Evolutionary conservation across 1,140 invertebrate genomes (phyloP).

Genomic region (Plutomurus gul): DNA sequence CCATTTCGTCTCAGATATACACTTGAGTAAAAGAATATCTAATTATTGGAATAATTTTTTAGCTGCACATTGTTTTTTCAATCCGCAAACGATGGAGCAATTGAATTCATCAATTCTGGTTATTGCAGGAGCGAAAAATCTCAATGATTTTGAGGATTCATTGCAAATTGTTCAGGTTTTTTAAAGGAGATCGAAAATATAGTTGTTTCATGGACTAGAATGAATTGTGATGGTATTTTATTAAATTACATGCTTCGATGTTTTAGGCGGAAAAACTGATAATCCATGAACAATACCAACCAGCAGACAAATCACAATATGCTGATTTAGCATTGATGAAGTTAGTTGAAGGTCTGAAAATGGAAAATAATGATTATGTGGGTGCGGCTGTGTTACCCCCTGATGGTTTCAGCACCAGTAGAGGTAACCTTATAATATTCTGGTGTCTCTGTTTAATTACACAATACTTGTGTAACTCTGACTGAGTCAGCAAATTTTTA

Average conservation of each 20-base stretch:
- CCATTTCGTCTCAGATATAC: neutral
- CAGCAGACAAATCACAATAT: neutral
- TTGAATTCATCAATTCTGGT: neutral
- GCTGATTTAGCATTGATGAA: neutral
- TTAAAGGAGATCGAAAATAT: neutral
- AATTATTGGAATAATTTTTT: neutral
- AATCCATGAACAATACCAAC: neutral
- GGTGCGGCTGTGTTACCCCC: neutral
- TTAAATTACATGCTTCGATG: neutral
- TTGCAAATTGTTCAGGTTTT: neutral
- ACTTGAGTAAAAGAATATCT: neutral
- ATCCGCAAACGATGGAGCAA: neutral
- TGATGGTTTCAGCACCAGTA: neutral
- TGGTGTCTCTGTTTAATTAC: neutral
- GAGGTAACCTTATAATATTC: neutral
- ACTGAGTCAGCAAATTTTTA: too few relatives aligned
- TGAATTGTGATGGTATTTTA: neutral
- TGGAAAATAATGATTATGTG: neutral
- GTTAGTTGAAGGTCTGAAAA: neutral
- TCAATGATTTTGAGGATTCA: neutral
- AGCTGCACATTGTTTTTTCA: neutral
- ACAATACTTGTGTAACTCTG: neutral
- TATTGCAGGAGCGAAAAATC: neutral
- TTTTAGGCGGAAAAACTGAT: neutral
- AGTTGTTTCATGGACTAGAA: neutral